phyloP scores from a whole-genome alignment of 23 tunicate genomes.

The Diplosoma virens region DNA sequence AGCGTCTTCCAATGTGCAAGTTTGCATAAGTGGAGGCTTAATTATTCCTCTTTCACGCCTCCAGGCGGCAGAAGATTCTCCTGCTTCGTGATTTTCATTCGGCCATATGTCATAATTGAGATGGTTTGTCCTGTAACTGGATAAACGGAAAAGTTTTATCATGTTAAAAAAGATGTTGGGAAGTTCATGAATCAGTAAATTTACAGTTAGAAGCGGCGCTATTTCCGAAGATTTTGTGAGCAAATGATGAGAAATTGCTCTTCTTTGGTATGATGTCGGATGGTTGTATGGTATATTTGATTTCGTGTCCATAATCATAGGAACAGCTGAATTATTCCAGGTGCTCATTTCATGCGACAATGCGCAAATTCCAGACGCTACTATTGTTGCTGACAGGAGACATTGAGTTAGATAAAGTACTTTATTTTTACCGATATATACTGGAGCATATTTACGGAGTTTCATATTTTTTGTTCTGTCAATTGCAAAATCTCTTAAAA shows the following conservation, averaged over 20 bases:
- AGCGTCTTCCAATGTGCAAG: constrained; percentile 1
- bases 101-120: too few species aligned
- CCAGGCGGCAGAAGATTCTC: constrained; percentile 83
- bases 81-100: too few species aligned
- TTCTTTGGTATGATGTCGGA: constrained; percentile 45
- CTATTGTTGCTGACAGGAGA: constrained; percentile 17
- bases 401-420: constrained; percentile 40
- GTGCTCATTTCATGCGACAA: constrained; percentile 54
- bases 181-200: constrained; percentile 54
- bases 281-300: constrained; percentile 20
- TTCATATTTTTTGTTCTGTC: neutral
- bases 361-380: constrained; percentile 39
- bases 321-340: constrained; percentile 73
- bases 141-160: constrained; percentile 28
- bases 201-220: constrained; percentile 45
- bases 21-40: neutral
- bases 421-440: constrained; percentile 1
- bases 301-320: constrained; percentile 57
- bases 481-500: constrained; percentile 30
- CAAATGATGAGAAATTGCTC: constrained; percentile 75
- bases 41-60: constrained; percentile 55
- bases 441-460: neutral
- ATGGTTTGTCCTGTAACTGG: constrained; percentile 16
- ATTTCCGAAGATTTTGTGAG: constrained; percentile 68
- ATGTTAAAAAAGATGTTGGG: constrained; percentile 55